Evolutionary conservation across 2,888 invertebrate genomes (phyloP).

Genomic region (Bombylius discolor): DNA sequence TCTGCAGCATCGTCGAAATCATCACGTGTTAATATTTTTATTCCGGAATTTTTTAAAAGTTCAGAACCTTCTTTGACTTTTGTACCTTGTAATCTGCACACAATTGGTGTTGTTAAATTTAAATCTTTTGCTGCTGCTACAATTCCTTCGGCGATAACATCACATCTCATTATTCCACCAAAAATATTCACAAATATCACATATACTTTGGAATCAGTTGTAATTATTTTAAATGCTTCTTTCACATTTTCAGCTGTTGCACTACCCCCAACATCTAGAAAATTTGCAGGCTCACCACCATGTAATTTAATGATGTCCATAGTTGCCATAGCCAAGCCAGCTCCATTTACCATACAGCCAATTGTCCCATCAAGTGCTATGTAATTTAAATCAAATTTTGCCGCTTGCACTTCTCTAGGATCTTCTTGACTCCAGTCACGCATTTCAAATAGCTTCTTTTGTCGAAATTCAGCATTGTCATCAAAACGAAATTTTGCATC

Average conservation of each 20-base stretch:
- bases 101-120: conserved; percentile 74
- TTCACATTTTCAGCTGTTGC: conserved; percentile 71
- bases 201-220: conserved; percentile 73
- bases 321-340: conserved; percentile 87
- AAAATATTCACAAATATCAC: conserved; percentile 88
- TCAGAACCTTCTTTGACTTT: conserved; percentile 65
- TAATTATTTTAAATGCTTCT: conserved; percentile 86
- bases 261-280: conserved; percentile 88
- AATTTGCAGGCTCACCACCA: conserved; percentile 84
- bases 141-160: conserved; percentile 86
- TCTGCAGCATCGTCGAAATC: conserved; percentile 62
- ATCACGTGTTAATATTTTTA: conserved; percentile 59
- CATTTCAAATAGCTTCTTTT: conserved; percentile 62
- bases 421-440: conserved; percentile 83
- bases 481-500: conserved; percentile 87
- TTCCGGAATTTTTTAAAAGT: conserved; percentile 51
- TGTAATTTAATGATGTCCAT: conserved; percentile 91
- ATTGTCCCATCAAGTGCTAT: conserved; percentile 81
- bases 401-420: conserved; percentile 72
- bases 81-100: conserved; percentile 74
- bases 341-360: conserved; percentile 85
- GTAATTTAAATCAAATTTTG: conserved; percentile 73
- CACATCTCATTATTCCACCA: conserved; percentile 89
- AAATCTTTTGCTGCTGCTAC: conserved; percentile 79
- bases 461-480: conserved; percentile 77